These are phyloP conservation scores for Pantherophis vulpinus DNA, from an alignment of 2,797 vertebrate species.

Conservation along the genomic window DNA sequence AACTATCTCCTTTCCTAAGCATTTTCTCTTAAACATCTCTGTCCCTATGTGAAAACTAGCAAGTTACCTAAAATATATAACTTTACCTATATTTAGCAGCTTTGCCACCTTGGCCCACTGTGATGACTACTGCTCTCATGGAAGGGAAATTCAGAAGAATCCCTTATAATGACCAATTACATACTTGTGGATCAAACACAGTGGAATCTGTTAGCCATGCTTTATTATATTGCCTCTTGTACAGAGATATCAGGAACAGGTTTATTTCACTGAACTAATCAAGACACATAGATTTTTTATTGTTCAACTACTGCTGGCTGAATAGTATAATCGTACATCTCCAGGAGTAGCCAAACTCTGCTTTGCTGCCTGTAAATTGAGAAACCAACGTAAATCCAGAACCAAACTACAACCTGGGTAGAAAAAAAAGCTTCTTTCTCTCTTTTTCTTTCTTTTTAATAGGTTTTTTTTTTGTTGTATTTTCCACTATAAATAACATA, in stretches of 20 bases:
- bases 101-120: neutral
- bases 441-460: neutral
- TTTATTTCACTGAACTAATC: neutral
- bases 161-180: neutral
- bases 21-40: neutral
- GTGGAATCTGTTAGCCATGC: neutral
- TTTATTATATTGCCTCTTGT: neutral
- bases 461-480: neutral
- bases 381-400: neutral
- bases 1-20: neutral
- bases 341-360: neutral
- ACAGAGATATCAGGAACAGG: neutral
- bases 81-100: neutral
- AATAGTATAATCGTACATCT: neutral
- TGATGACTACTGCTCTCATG: neutral
- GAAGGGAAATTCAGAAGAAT: neutral
- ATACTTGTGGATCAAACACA: neutral
- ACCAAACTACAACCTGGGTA: neutral
- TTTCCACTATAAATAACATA: neutral
- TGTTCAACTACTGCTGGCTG: neutral
- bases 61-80: neutral
- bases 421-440: neutral
- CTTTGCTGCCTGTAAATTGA: neutral
- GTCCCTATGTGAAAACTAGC: neutral
- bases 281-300: neutral